A percentile compares a stretch with the other conserved stretches of the same genome.
Conservation (phyloP, 2,797 vertebrate genomes). For the Chelon auratus region DNA sequence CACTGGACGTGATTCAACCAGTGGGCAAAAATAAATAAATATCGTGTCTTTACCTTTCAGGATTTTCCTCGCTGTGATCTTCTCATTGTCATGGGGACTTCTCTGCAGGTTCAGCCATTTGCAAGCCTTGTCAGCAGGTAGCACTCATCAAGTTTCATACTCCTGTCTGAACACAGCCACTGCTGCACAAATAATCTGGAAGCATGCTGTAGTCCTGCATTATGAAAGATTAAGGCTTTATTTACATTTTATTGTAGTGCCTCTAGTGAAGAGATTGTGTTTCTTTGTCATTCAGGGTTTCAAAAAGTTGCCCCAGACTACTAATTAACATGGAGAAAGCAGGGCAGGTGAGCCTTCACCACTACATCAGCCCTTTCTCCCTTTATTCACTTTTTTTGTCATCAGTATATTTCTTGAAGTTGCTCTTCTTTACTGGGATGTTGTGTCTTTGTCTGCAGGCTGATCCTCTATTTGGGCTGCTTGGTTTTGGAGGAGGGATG, state of each 20-base stretch:
- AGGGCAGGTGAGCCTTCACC: slow-evolving; percentile 83
- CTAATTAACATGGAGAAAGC: slow-evolving; percentile 95
- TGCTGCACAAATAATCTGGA: neutral
- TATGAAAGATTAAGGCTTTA: slow-evolving; percentile 2
- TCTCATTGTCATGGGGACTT: slow-evolving; percentile 93
- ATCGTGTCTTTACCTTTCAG: slow-evolving; percentile 62
- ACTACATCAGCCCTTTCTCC: neutral
- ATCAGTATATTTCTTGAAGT: neutral
- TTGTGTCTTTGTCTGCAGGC: slow-evolving; percentile 73
- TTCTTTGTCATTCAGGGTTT: slow-evolving; percentile 80
- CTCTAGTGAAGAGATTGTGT: neutral
- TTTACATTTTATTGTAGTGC: neutral
- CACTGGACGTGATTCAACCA: neutral
- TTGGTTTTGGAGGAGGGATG: slow-evolving; percentile 90
- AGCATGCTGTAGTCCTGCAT: neutral
- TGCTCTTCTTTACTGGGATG: neutral
- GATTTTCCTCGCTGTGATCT: slow-evolving; percentile 92
- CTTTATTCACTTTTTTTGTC: neutral
- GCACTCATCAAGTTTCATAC: neutral
- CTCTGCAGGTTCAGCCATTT: slow-evolving; percentile 93
- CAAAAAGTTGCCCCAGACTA: slow-evolving; percentile 89
- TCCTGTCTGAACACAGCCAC: neutral
- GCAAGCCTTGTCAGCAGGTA: slow-evolving; percentile 91
- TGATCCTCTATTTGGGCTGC: slow-evolving; percentile 86
- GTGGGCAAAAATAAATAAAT: neutral